Percentiles rank a stretch among this genome's conserved stretches.
These are phyloP conservation scores for Sogatella furcifera DNA, from an alignment of 1,140 invertebrate species.

Conservation along the genomic window DNA sequence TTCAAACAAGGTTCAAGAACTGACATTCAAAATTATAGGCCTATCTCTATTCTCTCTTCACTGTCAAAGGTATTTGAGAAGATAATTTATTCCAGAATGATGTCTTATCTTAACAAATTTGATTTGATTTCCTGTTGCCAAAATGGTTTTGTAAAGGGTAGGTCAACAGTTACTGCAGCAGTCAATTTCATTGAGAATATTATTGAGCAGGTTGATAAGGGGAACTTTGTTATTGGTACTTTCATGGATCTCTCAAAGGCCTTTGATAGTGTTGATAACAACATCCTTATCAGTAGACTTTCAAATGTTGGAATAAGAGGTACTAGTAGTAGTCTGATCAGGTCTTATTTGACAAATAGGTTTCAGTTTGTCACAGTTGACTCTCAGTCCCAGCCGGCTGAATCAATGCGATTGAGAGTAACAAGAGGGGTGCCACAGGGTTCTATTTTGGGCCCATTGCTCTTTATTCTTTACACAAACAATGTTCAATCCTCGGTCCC, in stretches of 20 bases:
- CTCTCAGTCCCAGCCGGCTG: too few relatives aligned
- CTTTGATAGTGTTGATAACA: neutral
- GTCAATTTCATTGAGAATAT: neutral
- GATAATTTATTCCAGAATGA: neutral
- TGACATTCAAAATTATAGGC: neutral
- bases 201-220: neutral
- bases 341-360: too few relatives aligned
- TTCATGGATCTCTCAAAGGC: neutral
- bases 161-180: neutral
- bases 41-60: neutral
- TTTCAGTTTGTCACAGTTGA: too few relatives aligned
- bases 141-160: conserved; percentile 2
- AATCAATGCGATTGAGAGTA: too few relatives aligned
- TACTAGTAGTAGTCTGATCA: too few relatives aligned
- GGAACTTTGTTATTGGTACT: neutral
- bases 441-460: too few relatives aligned
- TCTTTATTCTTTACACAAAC: too few relatives aligned
- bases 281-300: too few relatives aligned
- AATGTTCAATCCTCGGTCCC: too few relatives aligned
- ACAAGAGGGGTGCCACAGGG: too few relatives aligned
- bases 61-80: neutral
- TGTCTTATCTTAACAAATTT: neutral
- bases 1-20: neutral
- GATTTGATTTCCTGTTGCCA: neutral
- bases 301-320: too few relatives aligned